Evolutionary conservation across 1,140 invertebrate genomes (phyloP).

Genomic region (Drosophila trapezifrons): DNA sequence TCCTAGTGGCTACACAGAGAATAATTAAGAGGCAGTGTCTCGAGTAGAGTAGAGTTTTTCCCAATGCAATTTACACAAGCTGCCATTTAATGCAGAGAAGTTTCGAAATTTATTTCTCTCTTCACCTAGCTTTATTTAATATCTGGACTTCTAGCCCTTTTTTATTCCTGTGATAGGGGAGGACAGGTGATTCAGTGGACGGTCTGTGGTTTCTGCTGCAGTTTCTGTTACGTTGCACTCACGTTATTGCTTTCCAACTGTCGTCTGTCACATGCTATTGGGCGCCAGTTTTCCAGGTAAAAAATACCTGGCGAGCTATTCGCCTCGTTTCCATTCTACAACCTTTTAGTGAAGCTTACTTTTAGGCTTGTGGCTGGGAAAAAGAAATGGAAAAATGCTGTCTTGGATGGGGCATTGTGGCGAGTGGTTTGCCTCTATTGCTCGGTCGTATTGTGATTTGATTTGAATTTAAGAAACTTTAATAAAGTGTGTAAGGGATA

Average conservation of each 20-base stretch:
- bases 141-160: neutral
- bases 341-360: slow-evolving; percentile 31
- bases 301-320: slow-evolving; percentile 45
- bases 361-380: slow-evolving; percentile 19
- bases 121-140: neutral
- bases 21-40: no score
- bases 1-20: neutral
- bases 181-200: slow-evolving; percentile 1
- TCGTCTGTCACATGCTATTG: slow-evolving; percentile 22
- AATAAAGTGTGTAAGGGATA: no score
- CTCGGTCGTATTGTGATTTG: no score
- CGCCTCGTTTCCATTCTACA: neutral
- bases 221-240: slow-evolving; percentile 15
- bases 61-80: no score
- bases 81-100: no score
- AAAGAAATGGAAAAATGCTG: neutral
- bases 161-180: neutral
- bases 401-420: neutral
- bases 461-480: neutral
- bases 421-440: neutral
- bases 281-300: slow-evolving; percentile 9
- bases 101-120: no score
- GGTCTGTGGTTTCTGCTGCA: neutral
- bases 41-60: no score
- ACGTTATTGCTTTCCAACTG: slow-evolving; percentile 12